These are phyloP conservation scores for Trypoxylus dichotomus DNA, from an alignment of 1,140 invertebrate species.

Conservation along the genomic window DNA sequence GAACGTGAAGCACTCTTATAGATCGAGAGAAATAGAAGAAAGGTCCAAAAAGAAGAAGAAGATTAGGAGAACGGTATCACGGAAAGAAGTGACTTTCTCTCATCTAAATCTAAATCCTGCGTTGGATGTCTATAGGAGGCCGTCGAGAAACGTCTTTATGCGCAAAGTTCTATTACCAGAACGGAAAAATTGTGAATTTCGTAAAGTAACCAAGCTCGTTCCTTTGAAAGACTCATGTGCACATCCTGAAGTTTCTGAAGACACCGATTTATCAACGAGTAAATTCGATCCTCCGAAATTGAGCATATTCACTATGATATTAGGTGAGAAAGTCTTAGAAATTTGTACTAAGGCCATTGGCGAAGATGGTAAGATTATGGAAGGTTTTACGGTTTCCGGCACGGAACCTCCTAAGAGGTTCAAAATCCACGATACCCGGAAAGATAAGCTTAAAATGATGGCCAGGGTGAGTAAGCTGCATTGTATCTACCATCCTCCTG, in stretches of 20 bases:
- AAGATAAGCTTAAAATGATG: neutral
- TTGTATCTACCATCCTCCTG: neutral
- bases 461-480: neutral
- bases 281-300: neutral
- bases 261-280: neutral
- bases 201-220: neutral
- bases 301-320: neutral
- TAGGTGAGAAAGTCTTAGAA: slow-evolving; percentile 29
- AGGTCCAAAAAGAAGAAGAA: neutral
- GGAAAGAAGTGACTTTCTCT: neutral
- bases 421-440: slow-evolving; percentile 1
- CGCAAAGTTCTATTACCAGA: neutral
- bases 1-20: neutral
- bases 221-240: neutral
- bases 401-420: slow-evolving; percentile 40
- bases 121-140: neutral
- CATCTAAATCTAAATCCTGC: slow-evolving; percentile 9
- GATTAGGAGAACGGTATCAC: neutral
- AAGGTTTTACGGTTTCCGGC: slow-evolving; percentile 36
- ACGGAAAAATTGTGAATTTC: neutral
- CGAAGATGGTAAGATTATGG: neutral
- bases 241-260: slow-evolving; percentile 1
- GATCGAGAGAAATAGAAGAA: neutral
- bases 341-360: slow-evolving; percentile 23
- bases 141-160: neutral